Evolutionary conservation across 2,797 vertebrate genomes (phyloP).

Genomic region (Scarus forsteni): DNA sequence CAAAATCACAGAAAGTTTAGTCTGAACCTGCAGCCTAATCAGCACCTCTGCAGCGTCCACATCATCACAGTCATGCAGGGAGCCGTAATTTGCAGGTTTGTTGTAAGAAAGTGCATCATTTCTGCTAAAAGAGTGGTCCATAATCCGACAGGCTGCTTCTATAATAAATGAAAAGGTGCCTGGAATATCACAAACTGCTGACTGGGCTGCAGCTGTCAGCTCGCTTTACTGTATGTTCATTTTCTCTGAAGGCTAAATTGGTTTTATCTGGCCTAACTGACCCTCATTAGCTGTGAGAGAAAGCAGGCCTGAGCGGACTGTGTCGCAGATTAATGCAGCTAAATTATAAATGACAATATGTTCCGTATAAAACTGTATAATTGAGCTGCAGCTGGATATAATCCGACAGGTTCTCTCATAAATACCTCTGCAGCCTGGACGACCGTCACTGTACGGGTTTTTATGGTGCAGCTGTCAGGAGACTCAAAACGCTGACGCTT

Average conservation of each 20-base stretch:
- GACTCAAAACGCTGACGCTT: conserved; percentile 56
- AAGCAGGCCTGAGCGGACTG: conserved; percentile 21
- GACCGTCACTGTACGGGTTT: conserved; percentile 45
- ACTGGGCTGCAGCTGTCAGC: conserved; percentile 36
- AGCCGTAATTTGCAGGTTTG: not conserved
- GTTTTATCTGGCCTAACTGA: conserved; percentile 39
- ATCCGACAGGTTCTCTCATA: conserved; percentile 72
- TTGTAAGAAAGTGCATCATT: not conserved
- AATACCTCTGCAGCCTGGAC: conserved; percentile 69
- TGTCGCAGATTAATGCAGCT: conserved; percentile 51
- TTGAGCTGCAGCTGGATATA: conserved; percentile 72
- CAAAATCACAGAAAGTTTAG: not conserved
- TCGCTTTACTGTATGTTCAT: conserved; percentile 21
- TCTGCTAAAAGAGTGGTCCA: not conserved
- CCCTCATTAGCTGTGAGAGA: conserved; percentile 45
- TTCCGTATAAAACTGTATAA: conserved; percentile 67
- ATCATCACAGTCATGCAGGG: not conserved
- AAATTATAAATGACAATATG: conserved; percentile 55
- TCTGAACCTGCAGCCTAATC: not conserved
- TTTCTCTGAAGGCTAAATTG: conserved; percentile 35
- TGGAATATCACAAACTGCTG: conserved; percentile 46
- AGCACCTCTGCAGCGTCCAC: not conserved
- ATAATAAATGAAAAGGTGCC: conserved; percentile 24
- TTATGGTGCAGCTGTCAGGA: conserved; percentile 54
- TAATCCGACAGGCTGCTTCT: conserved; percentile 1